phyloP scores from a whole-genome alignment of 2,888 invertebrate genomes.

The Metalampra italica region DNA sequence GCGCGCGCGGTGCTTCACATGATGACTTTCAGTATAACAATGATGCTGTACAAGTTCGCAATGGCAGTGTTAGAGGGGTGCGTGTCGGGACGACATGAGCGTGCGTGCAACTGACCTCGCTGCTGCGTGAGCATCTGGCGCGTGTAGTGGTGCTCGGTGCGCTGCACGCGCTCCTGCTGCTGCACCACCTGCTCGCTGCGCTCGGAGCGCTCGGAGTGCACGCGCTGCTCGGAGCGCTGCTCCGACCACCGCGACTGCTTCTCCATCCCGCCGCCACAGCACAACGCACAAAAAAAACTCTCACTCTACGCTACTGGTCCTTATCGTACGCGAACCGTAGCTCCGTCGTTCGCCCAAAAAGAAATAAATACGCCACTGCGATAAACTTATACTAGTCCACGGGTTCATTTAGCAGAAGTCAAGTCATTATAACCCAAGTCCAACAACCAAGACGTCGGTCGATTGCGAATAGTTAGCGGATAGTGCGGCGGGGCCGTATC shows the following conservation, averaged over 20 bases:
- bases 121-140: slow-evolving; percentile 87
- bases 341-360: slow-evolving; percentile 55
- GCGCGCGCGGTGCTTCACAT: slow-evolving; percentile 19
- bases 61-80: slow-evolving; percentile 21
- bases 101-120: slow-evolving; percentile 80
- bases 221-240: slow-evolving; percentile 70
- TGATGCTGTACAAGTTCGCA: slow-evolving; percentile 34
- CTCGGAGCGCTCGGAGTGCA: slow-evolving; percentile 60
- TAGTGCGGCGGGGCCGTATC: slow-evolving; percentile 77
- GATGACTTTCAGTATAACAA: slow-evolving; percentile 34
- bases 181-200: slow-evolving; percentile 69
- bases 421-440: slow-evolving; percentile 87
- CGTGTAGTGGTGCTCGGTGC: slow-evolving; percentile 87
- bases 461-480: slow-evolving; percentile 95
- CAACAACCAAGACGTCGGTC: slow-evolving; percentile 94
- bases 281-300: slow-evolving; percentile 69
- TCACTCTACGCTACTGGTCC: slow-evolving; percentile 71
- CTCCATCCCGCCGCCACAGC: slow-evolving; percentile 82
- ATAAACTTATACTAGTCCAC: slow-evolving; percentile 74
- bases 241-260: slow-evolving; percentile 81
- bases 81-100: slow-evolving; percentile 6
- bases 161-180: slow-evolving; percentile 67
- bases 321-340: slow-evolving; percentile 51
- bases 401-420: slow-evolving; percentile 84
- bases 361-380: slow-evolving; percentile 69